Percentiles rank a stretch among this genome's conserved stretches.
Evolutionary conservation across 2,113 vertebrate genomes (phyloP).

Genomic region (Pygoscelis adeliae): DNA sequence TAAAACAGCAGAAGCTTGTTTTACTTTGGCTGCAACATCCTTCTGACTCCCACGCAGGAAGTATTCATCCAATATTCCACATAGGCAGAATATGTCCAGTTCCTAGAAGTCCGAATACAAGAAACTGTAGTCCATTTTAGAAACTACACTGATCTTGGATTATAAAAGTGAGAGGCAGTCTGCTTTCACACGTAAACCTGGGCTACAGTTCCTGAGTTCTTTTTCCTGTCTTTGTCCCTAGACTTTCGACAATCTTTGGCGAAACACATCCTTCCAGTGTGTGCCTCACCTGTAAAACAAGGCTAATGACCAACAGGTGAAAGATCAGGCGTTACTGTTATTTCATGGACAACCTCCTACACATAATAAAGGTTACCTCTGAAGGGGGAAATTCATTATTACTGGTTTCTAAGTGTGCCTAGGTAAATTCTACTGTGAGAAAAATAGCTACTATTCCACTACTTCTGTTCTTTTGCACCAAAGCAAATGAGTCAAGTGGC

Average conservation of each 20-base stretch:
- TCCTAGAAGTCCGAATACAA: slow-evolving; percentile 57
- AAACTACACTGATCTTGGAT: background rate
- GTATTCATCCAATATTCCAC: slow-evolving; percentile 22
- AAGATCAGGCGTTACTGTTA: background rate
- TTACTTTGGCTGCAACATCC: slow-evolving; percentile 36
- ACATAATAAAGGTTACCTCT: background rate
- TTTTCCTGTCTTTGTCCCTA: background rate
- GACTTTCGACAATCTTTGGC: background rate
- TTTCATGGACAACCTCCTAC: background rate
- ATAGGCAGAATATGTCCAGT: background rate
- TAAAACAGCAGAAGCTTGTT: slow-evolving; percentile 50
- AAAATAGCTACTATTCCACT: background rate
- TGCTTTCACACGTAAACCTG: background rate
- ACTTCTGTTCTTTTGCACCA: background rate
- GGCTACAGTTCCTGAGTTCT: background rate
- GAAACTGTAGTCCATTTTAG: background rate
- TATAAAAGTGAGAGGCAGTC: background rate
- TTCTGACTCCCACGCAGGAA: slow-evolving; percentile 51
- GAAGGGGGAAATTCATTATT: background rate
- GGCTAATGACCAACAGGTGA: background rate
- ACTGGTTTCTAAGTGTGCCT: background rate
- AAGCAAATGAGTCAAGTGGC: background rate
- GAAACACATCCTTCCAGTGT: background rate
- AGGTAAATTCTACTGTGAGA: background rate
- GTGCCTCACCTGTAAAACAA: background rate